Evolutionary conservation across 2,113 vertebrate genomes (phyloP).

Genomic region (Aphyosemion australe): DNA sequence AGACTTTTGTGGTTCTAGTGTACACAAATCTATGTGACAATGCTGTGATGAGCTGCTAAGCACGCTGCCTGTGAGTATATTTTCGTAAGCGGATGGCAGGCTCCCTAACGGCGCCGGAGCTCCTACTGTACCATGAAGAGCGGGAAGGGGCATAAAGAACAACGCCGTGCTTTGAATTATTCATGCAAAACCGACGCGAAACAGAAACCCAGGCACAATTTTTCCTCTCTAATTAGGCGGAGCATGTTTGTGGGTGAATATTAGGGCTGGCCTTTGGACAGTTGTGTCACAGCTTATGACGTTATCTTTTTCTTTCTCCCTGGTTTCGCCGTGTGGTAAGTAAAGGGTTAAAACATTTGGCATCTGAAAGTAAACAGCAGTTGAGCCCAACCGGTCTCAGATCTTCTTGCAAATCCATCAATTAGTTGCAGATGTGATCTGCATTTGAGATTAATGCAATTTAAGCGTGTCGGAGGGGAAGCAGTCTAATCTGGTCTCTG

Average conservation of each 20-base stretch:
- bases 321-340: slow-evolving; percentile 19
- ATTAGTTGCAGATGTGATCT: slow-evolving; percentile 83
- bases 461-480: slow-evolving; percentile 70
- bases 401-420: slow-evolving; percentile 82
- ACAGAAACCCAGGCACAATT: slow-evolving; percentile 46
- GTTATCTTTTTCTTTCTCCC: slow-evolving; percentile 1
- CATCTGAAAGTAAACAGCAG: slow-evolving; percentile 73
- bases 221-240: slow-evolving; percentile 69
- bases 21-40: slow-evolving; percentile 32
- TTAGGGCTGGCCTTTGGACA: slow-evolving; percentile 60
- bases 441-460: slow-evolving; percentile 78
- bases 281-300: slow-evolving; percentile 57
- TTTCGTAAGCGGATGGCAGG: slow-evolving; percentile 38
- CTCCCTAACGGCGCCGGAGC: slow-evolving; percentile 19
- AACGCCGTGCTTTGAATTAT: slow-evolving; percentile 71
- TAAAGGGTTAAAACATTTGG: slow-evolving; percentile 68
- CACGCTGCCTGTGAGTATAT: slow-evolving; percentile 30
- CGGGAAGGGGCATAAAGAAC: slow-evolving; percentile 46
- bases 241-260: slow-evolving; percentile 46
- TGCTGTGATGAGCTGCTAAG: slow-evolving; percentile 48
- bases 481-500: slow-evolving; percentile 74
- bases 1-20: slow-evolving; percentile 28
- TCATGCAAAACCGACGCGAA: slow-evolving; percentile 64
- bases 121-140: slow-evolving; percentile 34
- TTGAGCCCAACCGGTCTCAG: slow-evolving; percentile 64